Evolutionary conservation across 2,797 vertebrate species (phyloP).

Genomic region (Leuciscus waleckii): DNA sequence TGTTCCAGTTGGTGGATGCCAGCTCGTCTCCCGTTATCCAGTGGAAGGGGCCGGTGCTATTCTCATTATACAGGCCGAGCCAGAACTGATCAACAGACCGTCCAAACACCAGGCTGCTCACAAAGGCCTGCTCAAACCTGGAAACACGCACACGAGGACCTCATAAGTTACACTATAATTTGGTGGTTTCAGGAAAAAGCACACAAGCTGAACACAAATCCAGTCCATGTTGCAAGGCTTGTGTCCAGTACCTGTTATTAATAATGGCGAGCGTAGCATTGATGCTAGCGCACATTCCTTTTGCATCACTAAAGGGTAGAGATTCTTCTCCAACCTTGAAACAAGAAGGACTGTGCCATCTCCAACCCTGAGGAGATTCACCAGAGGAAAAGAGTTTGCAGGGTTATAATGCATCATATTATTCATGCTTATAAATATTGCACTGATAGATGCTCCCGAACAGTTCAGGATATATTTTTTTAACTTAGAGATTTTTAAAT

Average conservation of each 20-base stretch:
- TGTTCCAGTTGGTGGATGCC: conserved; percentile 94
- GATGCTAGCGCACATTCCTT: conserved; percentile 81
- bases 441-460: not conserved
- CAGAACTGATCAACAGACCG: conserved; percentile 88
- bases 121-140: conserved; percentile 96
- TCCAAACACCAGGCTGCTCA: conserved; percentile 90
- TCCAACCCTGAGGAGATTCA: conserved; percentile 86
- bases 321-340: conserved; percentile 92
- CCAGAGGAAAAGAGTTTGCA: conserved; percentile 7
- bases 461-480: not conserved
- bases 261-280: conserved; percentile 86
- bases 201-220: conserved; percentile 1
- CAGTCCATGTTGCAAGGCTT: not conserved
- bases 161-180: not conserved
- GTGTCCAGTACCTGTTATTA: conserved; percentile 86
- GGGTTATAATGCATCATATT: not conserved
- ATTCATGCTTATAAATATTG: not conserved
- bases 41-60: conserved; percentile 80
- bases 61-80: conserved; percentile 88
- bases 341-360: conserved; percentile 95
- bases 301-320: conserved; percentile 84
- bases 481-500: not conserved
- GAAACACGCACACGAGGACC: conserved; percentile 9
- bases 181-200: not conserved
- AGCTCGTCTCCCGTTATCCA: conserved; percentile 92